Evolutionary conservation across 2,797 vertebrate species (phyloP).

Genomic region (Sphenodon punctatus): DNA sequence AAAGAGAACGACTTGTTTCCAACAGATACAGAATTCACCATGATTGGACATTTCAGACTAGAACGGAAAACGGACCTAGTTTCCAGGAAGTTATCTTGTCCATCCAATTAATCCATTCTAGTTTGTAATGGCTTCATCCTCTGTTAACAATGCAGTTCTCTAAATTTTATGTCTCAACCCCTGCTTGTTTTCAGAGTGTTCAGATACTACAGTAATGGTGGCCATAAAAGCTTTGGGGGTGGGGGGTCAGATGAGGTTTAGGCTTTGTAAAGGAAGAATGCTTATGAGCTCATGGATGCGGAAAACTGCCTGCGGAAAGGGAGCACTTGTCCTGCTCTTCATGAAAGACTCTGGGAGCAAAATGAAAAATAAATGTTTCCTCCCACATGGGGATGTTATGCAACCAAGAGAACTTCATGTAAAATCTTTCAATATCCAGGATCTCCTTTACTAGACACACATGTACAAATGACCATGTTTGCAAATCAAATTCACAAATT

Average conservation of each 20-base stretch:
- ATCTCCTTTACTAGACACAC: not conserved
- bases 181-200: fast-evolving
- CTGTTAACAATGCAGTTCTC: too few relatives aligned
- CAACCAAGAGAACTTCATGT: not conserved
- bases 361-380: fast-evolving
- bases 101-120: not conserved
- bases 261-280: not conserved
- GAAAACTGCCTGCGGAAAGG: not conserved
- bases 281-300: not conserved
- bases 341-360: too few relatives aligned
- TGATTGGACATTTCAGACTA: too few relatives aligned
- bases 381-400: not conserved
- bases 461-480: not conserved
- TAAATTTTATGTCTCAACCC: not conserved
- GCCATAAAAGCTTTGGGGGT: fast-evolving
- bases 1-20: too few relatives aligned
- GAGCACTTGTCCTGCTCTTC: not conserved
- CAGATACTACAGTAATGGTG: fast-evolving
- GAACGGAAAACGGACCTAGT: too few relatives aligned
- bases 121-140: not conserved
- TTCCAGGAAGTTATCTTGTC: not conserved
- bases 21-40: too few relatives aligned
- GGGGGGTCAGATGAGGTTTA: not conserved
- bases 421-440: not conserved
- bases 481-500: too few relatives aligned